Base-by-base conservation (phyloP, 2,797 vertebrate species). In the Sciurus vulgaris region DNA sequence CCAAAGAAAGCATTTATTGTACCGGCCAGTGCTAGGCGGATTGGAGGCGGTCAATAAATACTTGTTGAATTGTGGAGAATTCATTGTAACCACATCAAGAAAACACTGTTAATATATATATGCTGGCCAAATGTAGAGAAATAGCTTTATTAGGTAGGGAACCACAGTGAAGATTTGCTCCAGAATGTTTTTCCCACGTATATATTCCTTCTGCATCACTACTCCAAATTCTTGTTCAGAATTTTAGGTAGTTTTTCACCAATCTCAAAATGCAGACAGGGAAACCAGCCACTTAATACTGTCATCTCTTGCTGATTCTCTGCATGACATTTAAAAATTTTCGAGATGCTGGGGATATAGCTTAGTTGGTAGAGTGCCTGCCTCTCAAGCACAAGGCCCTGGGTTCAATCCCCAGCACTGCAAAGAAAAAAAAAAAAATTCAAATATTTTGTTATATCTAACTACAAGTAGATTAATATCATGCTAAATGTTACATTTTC, bases 1-100 rank as follows among this genome's bases (percentile, higher is more conserved):
- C 96, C 97, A 97, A 97, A 97, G 97, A 97, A 97, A 97, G 95
- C 97, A 94, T 96, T 97, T 97, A 96, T 97, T 97, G 96, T 96
- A 83, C 82, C 63, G 72, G 67, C 96, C 95, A 72, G 73, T 87
- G 86, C 94, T 76, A 63, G 90, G 84, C 81, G 7, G 89, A 92
- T 90, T 95, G 61, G 74, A 92, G 93, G 82, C 63, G 84, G 86
- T 96, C 91, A 94, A 44, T 97, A 95, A 96, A 96, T 91, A 88
- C 69, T 95, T 95, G 90, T 88, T 92, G 76, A 88, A 90, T 56
- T 97, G 92, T 97, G 95, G 91, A 83, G 63, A 94, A 89, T 91
- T 96, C 73, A 90, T 94, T 92, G 91, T 94, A 93, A 90, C 63
- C 79, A 63, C n/a, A 41, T 94, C 91, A 86, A 26, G 81, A 95